A percentile compares a stretch with the other conserved stretches of the same genome.
phyloP scores from a whole-genome alignment of 2,888 invertebrate genomes.

The Buathra laborator region DNA sequence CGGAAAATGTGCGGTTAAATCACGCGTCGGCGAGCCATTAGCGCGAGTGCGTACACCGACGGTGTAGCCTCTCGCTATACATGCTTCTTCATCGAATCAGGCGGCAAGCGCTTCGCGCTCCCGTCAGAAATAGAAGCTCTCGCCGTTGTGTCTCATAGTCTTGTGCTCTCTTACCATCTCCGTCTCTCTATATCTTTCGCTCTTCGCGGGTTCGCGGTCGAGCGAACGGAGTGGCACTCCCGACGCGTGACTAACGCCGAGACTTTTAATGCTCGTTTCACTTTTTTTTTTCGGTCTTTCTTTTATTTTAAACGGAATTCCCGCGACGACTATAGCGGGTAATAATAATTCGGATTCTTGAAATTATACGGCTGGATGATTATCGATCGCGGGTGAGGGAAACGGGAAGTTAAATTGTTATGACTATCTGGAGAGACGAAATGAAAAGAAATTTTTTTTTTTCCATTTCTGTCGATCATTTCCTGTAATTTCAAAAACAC shows the following conservation, averaged over 20 bases:
- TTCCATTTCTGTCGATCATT: too few species aligned
- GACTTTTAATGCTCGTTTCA: conserved; percentile 46
- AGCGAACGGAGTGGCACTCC: conserved; percentile 58
- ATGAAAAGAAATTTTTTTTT: too few species aligned
- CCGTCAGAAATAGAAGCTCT: conserved; percentile 63
- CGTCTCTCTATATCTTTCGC: conserved; percentile 14
- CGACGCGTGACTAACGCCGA: conserved; percentile 57
- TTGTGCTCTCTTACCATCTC: conserved; percentile 12
- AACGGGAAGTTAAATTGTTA: background rate
- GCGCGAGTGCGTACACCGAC: conserved; percentile 54
- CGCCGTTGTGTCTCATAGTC: conserved; percentile 27
- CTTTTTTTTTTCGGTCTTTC: conserved; percentile 17
- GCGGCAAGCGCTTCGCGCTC: conserved; percentile 39
- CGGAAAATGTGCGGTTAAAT: conserved; percentile 71
- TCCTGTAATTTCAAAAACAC: too few species aligned
- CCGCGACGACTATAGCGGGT: conserved; percentile 33
- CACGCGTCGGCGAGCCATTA: conserved; percentile 69
- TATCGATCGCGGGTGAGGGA: background rate
- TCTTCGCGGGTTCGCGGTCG: conserved; percentile 48
- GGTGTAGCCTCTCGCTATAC: background rate
- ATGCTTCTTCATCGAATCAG: conserved; percentile 57
- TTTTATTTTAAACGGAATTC: conserved; percentile 30
- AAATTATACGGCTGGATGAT: conserved; percentile 23
- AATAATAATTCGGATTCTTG: conserved; percentile 46
- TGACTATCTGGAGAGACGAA: background rate